Evolutionary conservation across 2,888 invertebrate genomes (phyloP), one percentile per base, ranked within the genome.

Genomic region (Rutpela maculata): DNA sequence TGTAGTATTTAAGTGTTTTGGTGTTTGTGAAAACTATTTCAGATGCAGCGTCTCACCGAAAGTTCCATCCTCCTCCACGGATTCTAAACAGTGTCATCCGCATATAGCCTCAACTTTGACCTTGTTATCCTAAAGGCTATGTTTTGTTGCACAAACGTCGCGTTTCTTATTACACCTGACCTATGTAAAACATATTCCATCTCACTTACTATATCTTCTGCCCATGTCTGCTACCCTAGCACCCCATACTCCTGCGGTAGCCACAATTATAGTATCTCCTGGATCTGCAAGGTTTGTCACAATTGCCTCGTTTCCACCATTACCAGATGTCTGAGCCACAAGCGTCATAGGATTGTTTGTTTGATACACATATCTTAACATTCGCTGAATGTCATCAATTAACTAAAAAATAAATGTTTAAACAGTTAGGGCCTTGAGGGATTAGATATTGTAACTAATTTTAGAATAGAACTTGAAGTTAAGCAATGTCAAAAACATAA

Each of bases 311-410:
- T 97, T 95, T 7, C 93, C 95, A 0, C 91, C 90, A 87, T 95
- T 94, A 0, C 94, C 95, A 0, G 95, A 92, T 0, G 94, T 94
- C 84, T 95, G 95, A 43, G 96, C 90, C 19, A 95, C 95, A 81
- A 97, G 91, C 0, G 96, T 96, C 81, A 95, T 90, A 22, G 92
- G 90, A 87, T 95, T 96, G 62, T 91, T 90, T 0, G 97, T 97
- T 91, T 97, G 97, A 86, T 97, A 97, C 6, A 93, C 89, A 87
- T 97, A 97, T 85, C 94, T 93, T n/a, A 97, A 89, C 26, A 96
- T 95, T 50, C 90, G 91, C 83, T 95, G 55, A 55, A 72, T 72
- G 9, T 72, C 72, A n/a, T 72, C 56, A 1, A 9, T 55, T 26
- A 72, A 17, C 72, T 72, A 31, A 55, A 62, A 62, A 22, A 55